Evolutionary conservation across 2,888 invertebrate genomes (phyloP).

Genomic region (Salticus scenicus): DNA sequence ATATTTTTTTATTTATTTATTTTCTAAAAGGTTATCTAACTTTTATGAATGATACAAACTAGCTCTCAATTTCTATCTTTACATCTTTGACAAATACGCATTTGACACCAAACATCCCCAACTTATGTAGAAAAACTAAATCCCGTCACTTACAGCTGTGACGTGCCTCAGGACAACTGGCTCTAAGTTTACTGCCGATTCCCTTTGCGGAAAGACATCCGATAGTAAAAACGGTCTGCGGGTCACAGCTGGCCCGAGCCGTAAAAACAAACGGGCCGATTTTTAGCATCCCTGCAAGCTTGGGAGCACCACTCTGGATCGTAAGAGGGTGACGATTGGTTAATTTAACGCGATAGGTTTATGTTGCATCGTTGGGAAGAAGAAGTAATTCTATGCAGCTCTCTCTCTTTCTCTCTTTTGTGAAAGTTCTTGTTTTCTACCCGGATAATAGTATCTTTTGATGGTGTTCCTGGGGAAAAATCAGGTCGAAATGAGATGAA

Average conservation of each 20-base stretch:
- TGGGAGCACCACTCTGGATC: slow-evolving; percentile 41
- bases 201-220: slow-evolving; percentile 55
- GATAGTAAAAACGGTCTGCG: slow-evolving; percentile 44
- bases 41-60: no score
- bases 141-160: slow-evolving; percentile 43
- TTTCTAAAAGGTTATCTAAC: no score
- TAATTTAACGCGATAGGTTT: slow-evolving; percentile 67
- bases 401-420: slow-evolving; percentile 15
- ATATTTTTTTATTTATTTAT: no score
- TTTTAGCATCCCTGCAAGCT: slow-evolving; percentile 49
- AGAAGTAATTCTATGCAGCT: slow-evolving; percentile 48
- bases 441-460: not conserved
- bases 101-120: slow-evolving; percentile 10
- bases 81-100: no score
- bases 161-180: slow-evolving; percentile 41
- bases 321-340: slow-evolving; percentile 65
- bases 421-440: slow-evolving; percentile 42
- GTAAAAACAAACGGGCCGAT: slow-evolving; percentile 65
- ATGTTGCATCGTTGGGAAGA: slow-evolving; percentile 31
- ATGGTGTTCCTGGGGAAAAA: slow-evolving; percentile 10
- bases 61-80: no score
- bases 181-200: slow-evolving; percentile 57
- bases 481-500: not conserved
- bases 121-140: slow-evolving; percentile 46
- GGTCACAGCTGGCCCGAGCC: slow-evolving; percentile 59